These are phyloP conservation scores for Drosophila sechellia DNA, from an alignment of 1,140 invertebrate genomes.

Conservation along the genomic window DNA sequence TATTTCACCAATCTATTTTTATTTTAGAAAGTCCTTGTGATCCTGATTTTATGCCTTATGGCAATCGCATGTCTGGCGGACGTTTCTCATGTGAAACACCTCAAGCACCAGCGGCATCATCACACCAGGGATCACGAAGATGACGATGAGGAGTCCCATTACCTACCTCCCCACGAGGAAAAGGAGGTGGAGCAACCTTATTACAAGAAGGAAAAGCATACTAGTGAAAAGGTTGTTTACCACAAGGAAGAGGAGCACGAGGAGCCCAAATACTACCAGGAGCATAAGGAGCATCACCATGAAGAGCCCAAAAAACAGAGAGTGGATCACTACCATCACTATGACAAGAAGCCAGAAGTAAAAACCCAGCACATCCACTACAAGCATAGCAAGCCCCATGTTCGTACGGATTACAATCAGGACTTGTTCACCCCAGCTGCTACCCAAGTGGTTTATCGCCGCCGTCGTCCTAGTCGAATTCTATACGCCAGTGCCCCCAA, in stretches of 20 bases:
- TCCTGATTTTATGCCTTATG: constrained; percentile 46
- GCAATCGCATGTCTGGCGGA: constrained; percentile 46
- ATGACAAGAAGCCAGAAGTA: constrained; percentile 68
- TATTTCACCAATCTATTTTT: background rate
- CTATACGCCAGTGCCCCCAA: constrained; percentile 72
- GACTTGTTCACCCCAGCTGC: constrained; percentile 53
- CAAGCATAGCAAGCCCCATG: constrained; percentile 43
- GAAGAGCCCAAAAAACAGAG: constrained; percentile 59
- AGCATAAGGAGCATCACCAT: constrained; percentile 30
- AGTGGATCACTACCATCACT: constrained; percentile 71
- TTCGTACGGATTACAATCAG: constrained; percentile 40
- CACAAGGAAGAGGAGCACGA: constrained; percentile 59
- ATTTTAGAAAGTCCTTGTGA: constrained; percentile 36
- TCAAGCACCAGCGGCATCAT: constrained; percentile 56
- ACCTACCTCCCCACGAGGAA: constrained; percentile 45
- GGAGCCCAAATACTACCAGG: constrained; percentile 22
- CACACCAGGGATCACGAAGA: constrained; percentile 34
- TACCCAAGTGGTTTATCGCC: constrained; percentile 50
- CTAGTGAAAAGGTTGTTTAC: constrained; percentile 61
- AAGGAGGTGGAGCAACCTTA: constrained; percentile 37
- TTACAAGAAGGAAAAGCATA: constrained; percentile 69
- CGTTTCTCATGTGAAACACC: constrained; percentile 60
- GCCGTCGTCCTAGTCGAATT: constrained; percentile 53
- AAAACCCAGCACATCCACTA: constrained; percentile 71
- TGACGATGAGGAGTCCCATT: constrained; percentile 60